Evolutionary conservation across 2,113 vertebrate genomes (phyloP).

Genomic region (Pterocles burchelli): DNA sequence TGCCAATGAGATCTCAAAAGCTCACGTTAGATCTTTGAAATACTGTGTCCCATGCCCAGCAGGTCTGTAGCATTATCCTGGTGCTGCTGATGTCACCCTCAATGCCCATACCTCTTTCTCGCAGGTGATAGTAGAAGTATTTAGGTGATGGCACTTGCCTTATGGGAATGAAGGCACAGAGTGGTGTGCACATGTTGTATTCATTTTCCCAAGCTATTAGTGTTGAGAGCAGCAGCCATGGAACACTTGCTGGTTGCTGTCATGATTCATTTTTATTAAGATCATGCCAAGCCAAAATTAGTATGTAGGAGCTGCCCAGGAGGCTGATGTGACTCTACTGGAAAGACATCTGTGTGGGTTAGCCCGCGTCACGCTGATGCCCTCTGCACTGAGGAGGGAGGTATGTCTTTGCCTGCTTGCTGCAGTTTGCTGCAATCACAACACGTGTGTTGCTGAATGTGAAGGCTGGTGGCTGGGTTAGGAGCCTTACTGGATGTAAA

Average conservation of each 20-base stretch:
- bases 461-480: background rate
- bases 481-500: background rate
- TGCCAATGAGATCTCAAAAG: background rate
- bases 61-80: background rate
- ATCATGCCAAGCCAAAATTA: background rate
- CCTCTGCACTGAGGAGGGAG: background rate
- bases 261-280: conserved; percentile 24
- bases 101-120: background rate
- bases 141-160: background rate
- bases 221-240: background rate
- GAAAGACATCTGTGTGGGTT: background rate
- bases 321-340: conserved; percentile 2
- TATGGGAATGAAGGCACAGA: background rate
- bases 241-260: background rate
- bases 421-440: background rate
- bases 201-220: background rate
- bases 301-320: background rate
- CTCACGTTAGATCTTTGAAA: fast-evolving
- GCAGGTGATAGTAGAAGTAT: background rate
- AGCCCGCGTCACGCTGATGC: fast-evolving
- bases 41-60: background rate
- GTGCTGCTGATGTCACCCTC: background rate
- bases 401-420: fast-evolving
- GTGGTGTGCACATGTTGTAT: background rate
- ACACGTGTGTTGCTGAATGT: background rate